Conservation (phyloP, 2,797 vertebrate species). For the Arctocebus calabarensis region DNA sequence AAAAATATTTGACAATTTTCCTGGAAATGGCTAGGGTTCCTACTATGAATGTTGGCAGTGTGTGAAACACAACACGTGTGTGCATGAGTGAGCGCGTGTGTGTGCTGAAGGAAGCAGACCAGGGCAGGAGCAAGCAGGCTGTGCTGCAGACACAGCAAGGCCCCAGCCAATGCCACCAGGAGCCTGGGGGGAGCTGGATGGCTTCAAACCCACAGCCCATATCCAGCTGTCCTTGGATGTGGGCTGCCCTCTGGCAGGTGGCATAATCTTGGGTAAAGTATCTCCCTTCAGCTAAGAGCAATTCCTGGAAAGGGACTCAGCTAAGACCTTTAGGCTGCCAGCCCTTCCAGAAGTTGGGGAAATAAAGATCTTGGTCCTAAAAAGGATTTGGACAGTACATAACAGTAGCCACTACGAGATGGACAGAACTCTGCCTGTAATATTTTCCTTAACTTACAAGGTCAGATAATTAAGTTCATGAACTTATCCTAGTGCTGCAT, state of each 20-base stretch:
- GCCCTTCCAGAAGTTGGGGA: neutral
- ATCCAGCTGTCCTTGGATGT: neutral
- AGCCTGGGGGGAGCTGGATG: neutral
- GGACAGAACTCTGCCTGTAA: neutral
- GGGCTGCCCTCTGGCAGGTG: neutral
- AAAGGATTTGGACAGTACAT: neutral
- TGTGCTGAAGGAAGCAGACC: neutral
- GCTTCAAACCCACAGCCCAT: neutral
- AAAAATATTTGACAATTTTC: neutral
- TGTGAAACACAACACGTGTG: neutral
- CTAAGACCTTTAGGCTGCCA: neutral
- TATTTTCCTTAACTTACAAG: neutral
- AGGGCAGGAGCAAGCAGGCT: neutral
- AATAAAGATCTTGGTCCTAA: neutral
- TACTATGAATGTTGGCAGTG: neutral
- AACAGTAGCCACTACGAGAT: neutral
- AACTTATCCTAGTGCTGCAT: no score
- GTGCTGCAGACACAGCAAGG: neutral
- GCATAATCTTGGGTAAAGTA: neutral
- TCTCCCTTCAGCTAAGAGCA: neutral
- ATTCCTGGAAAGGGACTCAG: neutral
- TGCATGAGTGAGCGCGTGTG: neutral
- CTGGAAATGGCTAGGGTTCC: neutral
- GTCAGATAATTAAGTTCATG: no score
- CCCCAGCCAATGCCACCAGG: no score